Evolutionary conservation across 2,797 vertebrate genomes (phyloP).

Genomic region (Lepus townsendii): DNA sequence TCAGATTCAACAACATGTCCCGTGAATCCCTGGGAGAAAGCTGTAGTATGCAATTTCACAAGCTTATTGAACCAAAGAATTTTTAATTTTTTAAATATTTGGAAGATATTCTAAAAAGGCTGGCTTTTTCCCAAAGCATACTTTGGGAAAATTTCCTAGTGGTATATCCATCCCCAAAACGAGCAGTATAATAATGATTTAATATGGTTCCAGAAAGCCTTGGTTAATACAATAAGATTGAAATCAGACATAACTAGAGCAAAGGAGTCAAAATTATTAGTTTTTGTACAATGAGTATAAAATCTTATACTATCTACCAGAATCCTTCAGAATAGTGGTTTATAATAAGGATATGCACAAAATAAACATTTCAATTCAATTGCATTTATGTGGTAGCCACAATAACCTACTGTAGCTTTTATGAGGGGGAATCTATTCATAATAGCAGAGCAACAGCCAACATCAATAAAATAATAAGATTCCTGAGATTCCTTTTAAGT

Average conservation of each 20-base stretch:
- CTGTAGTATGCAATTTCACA: background rate
- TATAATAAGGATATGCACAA: background rate
- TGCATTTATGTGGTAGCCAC: background rate
- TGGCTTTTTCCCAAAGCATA: background rate
- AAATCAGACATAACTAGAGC: background rate
- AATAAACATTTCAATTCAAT: background rate
- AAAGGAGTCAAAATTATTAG: background rate
- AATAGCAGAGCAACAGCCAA: background rate
- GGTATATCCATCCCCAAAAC: background rate
- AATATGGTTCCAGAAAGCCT: background rate
- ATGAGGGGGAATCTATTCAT: background rate
- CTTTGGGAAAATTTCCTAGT: background rate
- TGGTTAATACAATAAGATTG: background rate
- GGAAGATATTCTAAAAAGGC: slow-evolving; percentile 3
- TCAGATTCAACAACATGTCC: background rate
- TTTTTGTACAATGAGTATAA: background rate
- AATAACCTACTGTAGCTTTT: background rate
- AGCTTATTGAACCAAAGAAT: background rate
- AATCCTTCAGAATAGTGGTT: background rate
- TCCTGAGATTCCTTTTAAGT: slow-evolving; percentile 7
- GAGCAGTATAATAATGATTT: background rate
- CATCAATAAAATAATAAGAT: background rate
- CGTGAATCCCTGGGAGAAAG: slow-evolving; percentile 21
- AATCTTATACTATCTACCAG: background rate
- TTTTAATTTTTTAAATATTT: background rate